Evolutionary conservation across 2,888 invertebrate genomes (phyloP), one percentile per base, ranked within the genome.

Genomic region (Thyatira batis): DNA sequence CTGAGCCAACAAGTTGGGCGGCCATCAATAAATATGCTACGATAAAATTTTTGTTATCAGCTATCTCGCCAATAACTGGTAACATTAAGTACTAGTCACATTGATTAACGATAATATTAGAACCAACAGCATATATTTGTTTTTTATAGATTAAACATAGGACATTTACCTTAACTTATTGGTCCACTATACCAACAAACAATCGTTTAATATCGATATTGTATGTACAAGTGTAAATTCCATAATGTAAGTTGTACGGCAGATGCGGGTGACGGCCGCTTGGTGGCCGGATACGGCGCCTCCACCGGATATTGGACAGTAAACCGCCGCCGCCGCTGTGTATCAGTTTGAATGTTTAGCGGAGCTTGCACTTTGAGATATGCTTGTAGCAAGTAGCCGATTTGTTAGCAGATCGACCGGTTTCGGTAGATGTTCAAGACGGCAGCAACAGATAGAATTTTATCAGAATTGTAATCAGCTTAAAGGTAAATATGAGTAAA

Each of bases 271-370:
- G 76, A 73, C 70, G 72, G 67, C 66, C 61, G 61, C 63, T 66
- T 67, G 67, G 73, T 54, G 75, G 67, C 76, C 79, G 82, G 84
- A 80, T 79, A 75, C 68, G 73, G 69, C 71, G 73, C 73, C 73
- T 74, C 63, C 68, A 65, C 78, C 80, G 87, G 84, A 87, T 87
- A 87, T 87, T 85, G 81, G 81, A 80, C 76, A 76, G 80, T 83
- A 80, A 80, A 82, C 81, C 75, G 80, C 71, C 63, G 60, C 81
- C 75, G 80, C 71, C 63, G 60, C 67, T 75, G 69, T 73, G 48
- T 27, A 46, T 25, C 45, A 48, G 28, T 73, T 73, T 71, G 70
- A 73, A 68, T 74, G 65, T 65, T 67, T 62, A 60, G 65, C 59
- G 52, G 46, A 54, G 54, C 54, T 58, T 56, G 60, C 66, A 55